Evolutionary conservation across 2,888 invertebrate species (phyloP).

Genomic region (Vesta saturnalis): DNA sequence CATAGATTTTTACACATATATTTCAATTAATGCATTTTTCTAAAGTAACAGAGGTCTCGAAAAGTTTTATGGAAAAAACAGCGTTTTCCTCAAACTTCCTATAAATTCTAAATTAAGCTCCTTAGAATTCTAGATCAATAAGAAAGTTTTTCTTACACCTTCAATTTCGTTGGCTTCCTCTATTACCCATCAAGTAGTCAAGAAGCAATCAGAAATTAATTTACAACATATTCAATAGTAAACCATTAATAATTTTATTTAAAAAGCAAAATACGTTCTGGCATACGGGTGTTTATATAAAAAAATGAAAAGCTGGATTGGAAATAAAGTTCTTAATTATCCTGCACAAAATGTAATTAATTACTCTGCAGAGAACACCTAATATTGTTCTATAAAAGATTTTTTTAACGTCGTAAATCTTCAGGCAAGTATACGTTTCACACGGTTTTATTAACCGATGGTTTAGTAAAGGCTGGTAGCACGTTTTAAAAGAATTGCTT

Average conservation of each 20-base stretch:
- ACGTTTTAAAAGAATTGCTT: conserved; percentile 11
- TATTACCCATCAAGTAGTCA: not conserved
- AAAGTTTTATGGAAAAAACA: not conserved
- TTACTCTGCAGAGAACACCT: no score
- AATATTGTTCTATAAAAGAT: not conserved
- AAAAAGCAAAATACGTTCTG: no score
- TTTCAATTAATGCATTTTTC: not conserved
- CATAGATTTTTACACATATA: no score
- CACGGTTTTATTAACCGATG: conserved; percentile 6
- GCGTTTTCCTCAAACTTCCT: not conserved
- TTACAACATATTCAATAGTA: not conserved
- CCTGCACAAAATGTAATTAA: no score
- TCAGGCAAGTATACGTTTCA: not conserved
- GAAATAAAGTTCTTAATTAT: no score
- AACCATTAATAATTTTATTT: not conserved
- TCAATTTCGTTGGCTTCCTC: no score
- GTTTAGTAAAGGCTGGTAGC: conserved; percentile 6
- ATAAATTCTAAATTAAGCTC: not conserved
- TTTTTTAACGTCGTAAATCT: conserved; percentile 1
- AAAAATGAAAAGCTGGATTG: no score
- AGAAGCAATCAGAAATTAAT: not conserved
- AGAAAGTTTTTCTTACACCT: not conserved
- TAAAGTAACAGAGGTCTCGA: no score
- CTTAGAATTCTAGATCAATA: not conserved
- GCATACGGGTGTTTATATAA: no score